Evolutionary conservation across 2,888 invertebrate genomes (phyloP), one percentile per base, ranked within the genome.

Genomic region (Endomychus coccineus): DNA sequence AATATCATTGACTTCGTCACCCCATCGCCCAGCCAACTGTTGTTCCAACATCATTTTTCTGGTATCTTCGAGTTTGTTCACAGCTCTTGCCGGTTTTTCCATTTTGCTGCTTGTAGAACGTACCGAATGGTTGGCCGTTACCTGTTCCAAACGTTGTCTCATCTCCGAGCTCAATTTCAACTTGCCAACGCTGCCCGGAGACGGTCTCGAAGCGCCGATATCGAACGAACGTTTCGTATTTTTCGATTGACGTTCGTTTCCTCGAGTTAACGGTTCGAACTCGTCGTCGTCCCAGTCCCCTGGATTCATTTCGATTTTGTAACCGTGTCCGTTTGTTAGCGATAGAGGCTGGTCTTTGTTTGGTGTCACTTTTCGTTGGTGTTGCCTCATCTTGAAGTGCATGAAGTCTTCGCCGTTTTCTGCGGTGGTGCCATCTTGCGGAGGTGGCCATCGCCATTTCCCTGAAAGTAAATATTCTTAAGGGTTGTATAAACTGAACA

Each of bases 371-470:
- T 86, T 82, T 23, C 87, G 70, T 52, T 82, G 80, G 36, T 71
- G 69, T 58, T 89, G 88, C 1, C 88, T 74, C 73, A 89, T 71
- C 66, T 91, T 91, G 54, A 91, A 91, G 49, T 89, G 87, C 38
- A 89, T 80, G 55, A 90, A 90, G 48, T 83, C 82, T 55, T 86
- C 88, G 3, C 80, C 75, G 10, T 74, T 74, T 42, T 82, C 81
- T 9, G 61, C 67, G 44, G 76, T 78, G 15, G 75, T 76, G 1
- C 80, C 82, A 37, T 85, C 83, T 4, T 82, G 80, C 7, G 94
- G 94, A 5, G 96, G 95, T 4, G 96, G 95, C 95, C 95, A 95
- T 43, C 87, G 71, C 92, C 92, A 92, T 66, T 91, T 92, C 15
- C 39, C 36, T 36, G 28, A 16, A 15, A 10, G 13, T n/a, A n/a